A percentile compares a stretch with the other conserved stretches of the same genome.
These are phyloP conservation scores for Anthophora plumipes DNA, from an alignment of 2,888 invertebrate genomes.

Conservation along the genomic window DNA sequence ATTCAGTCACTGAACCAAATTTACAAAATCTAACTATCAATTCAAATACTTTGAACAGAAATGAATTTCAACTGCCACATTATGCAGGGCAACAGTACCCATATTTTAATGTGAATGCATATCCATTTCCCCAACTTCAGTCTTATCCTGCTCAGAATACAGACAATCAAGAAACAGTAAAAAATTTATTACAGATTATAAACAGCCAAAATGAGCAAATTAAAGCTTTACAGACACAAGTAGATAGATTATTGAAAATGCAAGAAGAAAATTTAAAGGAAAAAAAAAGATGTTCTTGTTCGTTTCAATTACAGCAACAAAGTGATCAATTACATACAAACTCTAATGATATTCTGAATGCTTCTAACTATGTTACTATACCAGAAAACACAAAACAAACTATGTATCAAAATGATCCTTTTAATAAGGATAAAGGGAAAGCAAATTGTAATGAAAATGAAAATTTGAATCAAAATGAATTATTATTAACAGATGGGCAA, in stretches of 20 bases:
- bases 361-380: conserved; percentile 27
- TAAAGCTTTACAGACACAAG: conserved; percentile 88
- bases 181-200: conserved; percentile 87
- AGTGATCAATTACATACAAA: conserved; percentile 79
- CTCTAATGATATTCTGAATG: conserved; percentile 29
- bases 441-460: conserved; percentile 63
- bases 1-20: conserved; percentile 8
- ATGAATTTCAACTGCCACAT: conserved; percentile 44
- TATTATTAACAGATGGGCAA: conserved; percentile 55
- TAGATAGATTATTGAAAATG: conserved; percentile 86
- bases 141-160: conserved; percentile 55
- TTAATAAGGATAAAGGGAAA: conserved; percentile 34
- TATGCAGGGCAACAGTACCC: conserved; percentile 52
- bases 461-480: conserved; percentile 61
- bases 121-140: conserved; percentile 61
- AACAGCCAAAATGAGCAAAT: conserved; percentile 89
- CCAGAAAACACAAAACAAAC: conserved; percentile 34
- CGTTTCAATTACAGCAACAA: conserved; percentile 71
- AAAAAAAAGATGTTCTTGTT: conserved; percentile 69
- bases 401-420: conserved; percentile 11
- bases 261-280: conserved; percentile 76
- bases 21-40: conserved; percentile 19
- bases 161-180: conserved; percentile 77
- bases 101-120: conserved; percentile 53
- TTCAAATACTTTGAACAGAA: conserved; percentile 29